Evolutionary conservation across 2,888 invertebrate species (phyloP), one percentile per base, ranked within the genome.

Genomic region (Acleris literana): DNA sequence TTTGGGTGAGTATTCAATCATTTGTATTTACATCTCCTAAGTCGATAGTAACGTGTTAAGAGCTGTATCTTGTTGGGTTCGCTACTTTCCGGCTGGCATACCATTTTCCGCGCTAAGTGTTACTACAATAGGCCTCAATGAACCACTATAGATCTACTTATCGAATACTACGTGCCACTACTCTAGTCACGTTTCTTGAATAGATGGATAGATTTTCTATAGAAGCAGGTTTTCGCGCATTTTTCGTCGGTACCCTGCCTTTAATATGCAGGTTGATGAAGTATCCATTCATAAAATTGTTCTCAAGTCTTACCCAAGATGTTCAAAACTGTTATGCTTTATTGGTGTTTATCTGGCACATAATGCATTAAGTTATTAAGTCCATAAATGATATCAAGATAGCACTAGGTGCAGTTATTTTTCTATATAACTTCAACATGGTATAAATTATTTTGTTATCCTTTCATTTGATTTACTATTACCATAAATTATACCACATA

Each of bases 1-100:
- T 66, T 90, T 90, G 87, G 85, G 88, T 89, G 77, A 87, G 87
- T 90, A 76, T 76, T 78, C 72, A 71, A 77, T 80, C 80, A 80
- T 79, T 78, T 74, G 77, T 87, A 85, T 90, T 89, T 88, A 87
- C 83, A 82, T 86, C 81, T 82, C 78, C 78, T 75, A 68, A 69
- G 72, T 70, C 70, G 76, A 78, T 72, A 72, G 77, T 80, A 76
- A 74, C 78, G 79, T 76, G 74, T 77, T 78, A 71, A 77, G 75
- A 72, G 71, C 78, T 79, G 74, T 72, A 73, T 52, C 61, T 16
- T 44, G 62, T 22, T 48, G 56, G 46, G 33, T 25, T 39, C 44
- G 49, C 29, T 56, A 48, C 52, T 51, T 48, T n/a, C 39, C 16
- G 52, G 39, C 57, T 29, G 54, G 7, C 52, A 13, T 43, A 43